Base-by-base conservation (phyloP, 2,113 vertebrate species). In the Vidua chalybeata region DNA sequence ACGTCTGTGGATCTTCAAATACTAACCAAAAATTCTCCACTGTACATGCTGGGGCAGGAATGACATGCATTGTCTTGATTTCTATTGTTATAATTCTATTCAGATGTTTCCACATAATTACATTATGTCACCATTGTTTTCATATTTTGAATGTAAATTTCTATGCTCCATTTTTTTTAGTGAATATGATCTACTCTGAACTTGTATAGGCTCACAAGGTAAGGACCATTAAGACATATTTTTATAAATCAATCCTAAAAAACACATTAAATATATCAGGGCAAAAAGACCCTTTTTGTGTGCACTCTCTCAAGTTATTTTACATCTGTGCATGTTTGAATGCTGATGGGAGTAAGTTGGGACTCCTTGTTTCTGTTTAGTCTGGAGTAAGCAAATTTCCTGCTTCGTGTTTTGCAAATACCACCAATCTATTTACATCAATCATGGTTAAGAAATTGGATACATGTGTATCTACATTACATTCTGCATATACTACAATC, bases 331-430 rank as follows among this genome's bases (percentile, higher is more conserved):
- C 6, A 24, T 52, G 7, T 82, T 83, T 93, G 71, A 54, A n/a
- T 76, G 37, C 31, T 52, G 83, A 49, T 24, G 26, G 35, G 49
- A 84, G 10, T 91, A 87, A 72, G 17, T 2, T 87, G 17, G 22
- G 15, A 69, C 51, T 73, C 58, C 9, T 74, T 87, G 54, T 84
- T 91, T 91, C 87, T 91, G 62, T 93, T 94, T 90, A 82, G 71
- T 90, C 84, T 82, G 66, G 45, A 85, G 41, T 68, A 90, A 96
- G 84, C 62, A 93, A 52, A 95, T 87, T 85, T 95, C 74, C 63
- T 89, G 71, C 74, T 61, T 73, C 4, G 2, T 4, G 1, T 94
- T 93, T 94, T 89, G 67, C 79, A 94, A 96, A 72, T 79, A 76
- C 15, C 73, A 39, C 30, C 39, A 19, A 41, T 49, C 19, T 56